Conservation (phyloP, 2,797 vertebrate species). For the Notolabrus celidotus region DNA sequence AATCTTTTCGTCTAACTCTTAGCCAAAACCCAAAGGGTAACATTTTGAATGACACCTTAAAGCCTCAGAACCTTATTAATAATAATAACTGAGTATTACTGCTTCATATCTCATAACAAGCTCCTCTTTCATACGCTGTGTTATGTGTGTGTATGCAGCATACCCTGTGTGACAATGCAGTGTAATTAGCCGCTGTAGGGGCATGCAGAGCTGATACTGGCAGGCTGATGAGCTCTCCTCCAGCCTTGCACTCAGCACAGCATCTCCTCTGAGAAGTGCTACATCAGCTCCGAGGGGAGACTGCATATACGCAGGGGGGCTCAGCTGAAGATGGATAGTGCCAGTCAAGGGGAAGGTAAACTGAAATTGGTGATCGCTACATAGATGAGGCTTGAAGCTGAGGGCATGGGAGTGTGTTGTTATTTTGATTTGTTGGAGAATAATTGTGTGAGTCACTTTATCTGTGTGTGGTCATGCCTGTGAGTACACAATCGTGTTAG, state of each 20-base stretch:
- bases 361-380: slow-evolving; percentile 66
- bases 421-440: slow-evolving; percentile 20
- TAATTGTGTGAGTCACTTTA: slow-evolving; percentile 15
- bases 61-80: background rate
- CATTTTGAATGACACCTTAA: background rate
- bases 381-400: slow-evolving; percentile 39
- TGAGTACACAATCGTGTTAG: background rate
- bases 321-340: slow-evolving; percentile 67
- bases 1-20: background rate
- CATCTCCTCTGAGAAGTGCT: slow-evolving; percentile 68
- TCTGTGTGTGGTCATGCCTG: slow-evolving; percentile 11
- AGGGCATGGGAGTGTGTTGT: slow-evolving; percentile 6
- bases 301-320: slow-evolving; percentile 22
- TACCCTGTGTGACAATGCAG: slow-evolving; percentile 36
- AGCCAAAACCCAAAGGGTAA: background rate
- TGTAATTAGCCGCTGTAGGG: slow-evolving; percentile 65
- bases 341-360: slow-evolving; percentile 70
- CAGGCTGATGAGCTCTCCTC: slow-evolving; percentile 52
- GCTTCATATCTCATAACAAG: background rate
- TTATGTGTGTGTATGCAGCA: slow-evolving; percentile 13
- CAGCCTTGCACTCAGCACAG: slow-evolving; percentile 46
- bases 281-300: slow-evolving; percentile 69
- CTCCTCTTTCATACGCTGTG: slow-evolving; percentile 1
- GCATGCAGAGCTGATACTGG: slow-evolving; percentile 38
- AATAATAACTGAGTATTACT: slow-evolving; percentile 6